Percentiles rank a stretch among this genome's conserved stretches.
Evolutionary conservation across 2,888 invertebrate species (phyloP).

Genomic region (Cephus pygmeus): DNA sequence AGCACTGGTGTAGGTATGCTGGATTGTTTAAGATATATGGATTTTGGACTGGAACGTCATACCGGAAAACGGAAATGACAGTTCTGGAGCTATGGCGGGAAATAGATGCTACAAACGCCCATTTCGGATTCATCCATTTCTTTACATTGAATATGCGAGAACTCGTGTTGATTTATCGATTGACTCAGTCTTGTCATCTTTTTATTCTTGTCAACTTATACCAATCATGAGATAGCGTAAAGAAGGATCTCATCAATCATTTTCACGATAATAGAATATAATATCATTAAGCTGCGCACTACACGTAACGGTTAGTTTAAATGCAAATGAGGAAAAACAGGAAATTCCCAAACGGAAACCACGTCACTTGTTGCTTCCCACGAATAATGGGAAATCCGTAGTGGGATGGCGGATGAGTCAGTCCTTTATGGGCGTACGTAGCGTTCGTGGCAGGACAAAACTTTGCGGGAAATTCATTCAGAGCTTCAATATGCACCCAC

Average conservation of each 20-base stretch:
- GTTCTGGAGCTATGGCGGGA: neutral
- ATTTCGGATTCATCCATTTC: neutral
- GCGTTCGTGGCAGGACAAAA: neutral
- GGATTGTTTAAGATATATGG: neutral
- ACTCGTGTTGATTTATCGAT: neutral
- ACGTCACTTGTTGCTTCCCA: neutral
- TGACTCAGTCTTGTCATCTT: neutral
- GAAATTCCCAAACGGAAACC: neutral
- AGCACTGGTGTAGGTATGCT: neutral
- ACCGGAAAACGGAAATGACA: neutral
- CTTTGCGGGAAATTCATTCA: neutral
- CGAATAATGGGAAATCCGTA: neutral
- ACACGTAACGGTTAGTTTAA: neutral
- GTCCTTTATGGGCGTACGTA: neutral
- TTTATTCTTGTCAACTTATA: neutral
- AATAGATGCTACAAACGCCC: neutral
- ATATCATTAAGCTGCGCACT: neutral
- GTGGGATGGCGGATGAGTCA: neutral
- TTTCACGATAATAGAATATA: neutral
- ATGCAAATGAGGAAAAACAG: neutral
- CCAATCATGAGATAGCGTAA: neutral
- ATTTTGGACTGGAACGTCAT: neutral
- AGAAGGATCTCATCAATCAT: neutral
- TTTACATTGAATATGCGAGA: neutral
- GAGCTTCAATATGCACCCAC: neutral